Conservation (phyloP, 2,888 invertebrate species). For the Sipha maydis region DNA sequence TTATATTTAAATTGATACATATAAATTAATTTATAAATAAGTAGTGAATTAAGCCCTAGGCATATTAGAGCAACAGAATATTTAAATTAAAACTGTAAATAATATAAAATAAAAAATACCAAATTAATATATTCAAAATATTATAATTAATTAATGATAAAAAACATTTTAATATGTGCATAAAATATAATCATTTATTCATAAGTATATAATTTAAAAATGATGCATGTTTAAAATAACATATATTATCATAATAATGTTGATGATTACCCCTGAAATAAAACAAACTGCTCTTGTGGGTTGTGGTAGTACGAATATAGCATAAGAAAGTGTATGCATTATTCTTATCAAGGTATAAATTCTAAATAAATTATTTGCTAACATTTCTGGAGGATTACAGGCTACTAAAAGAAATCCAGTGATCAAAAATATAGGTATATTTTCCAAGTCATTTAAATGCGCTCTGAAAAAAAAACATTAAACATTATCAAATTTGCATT, state of each 20-base stretch:
- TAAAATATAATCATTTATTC: not conserved
- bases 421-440: constrained; percentile 65
- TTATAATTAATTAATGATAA: not conserved
- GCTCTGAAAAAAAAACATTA: constrained; percentile 63
- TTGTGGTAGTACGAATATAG: constrained; percentile 64
- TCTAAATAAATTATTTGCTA: constrained; percentile 65
- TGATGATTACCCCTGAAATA: constrained; percentile 63
- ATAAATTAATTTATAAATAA: not conserved
- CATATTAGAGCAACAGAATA: not conserved
- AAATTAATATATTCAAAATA: not conserved
- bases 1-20: no score
- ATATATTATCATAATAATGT: constrained; percentile 63
- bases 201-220: constrained; percentile 51
- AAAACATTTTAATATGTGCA: constrained; percentile 4
- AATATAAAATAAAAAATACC: not conserved
- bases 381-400: constrained; percentile 64
- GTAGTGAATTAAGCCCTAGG: not conserved
- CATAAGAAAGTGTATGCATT: constrained; percentile 64
- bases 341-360: constrained; percentile 64
- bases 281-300: constrained; percentile 64
- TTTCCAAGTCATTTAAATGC: constrained; percentile 65
- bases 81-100: not conserved
- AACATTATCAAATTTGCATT: not conserved
- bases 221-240: constrained; percentile 63
- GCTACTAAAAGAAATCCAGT: constrained; percentile 64